A percentile compares a stretch with the other conserved stretches of the same genome.
These are phyloP conservation scores for Halcyon senegalensis DNA, from an alignment of 2,113 vertebrate genomes.

Conservation along the genomic window DNA sequence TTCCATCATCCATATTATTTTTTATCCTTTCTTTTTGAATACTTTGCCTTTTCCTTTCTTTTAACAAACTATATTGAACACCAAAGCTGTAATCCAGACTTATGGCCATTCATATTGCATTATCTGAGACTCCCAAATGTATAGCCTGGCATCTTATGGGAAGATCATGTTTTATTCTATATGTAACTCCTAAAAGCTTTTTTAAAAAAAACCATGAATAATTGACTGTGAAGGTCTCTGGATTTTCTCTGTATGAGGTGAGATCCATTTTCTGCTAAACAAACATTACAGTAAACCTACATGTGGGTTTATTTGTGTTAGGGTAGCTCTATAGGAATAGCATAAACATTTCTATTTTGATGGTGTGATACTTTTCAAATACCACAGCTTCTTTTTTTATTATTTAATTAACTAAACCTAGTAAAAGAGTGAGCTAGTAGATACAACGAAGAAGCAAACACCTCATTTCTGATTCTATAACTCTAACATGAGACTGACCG, in stretches of 20 bases:
- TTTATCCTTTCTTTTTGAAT: not conserved
- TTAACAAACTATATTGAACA: constrained; percentile 37
- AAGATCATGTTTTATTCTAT: constrained; percentile 77
- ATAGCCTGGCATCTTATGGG: constrained; percentile 69
- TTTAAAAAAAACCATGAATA: constrained; percentile 59
- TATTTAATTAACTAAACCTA: not conserved
- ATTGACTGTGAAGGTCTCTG: constrained; percentile 70
- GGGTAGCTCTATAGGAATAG: not conserved
- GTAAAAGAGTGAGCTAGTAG: not conserved
- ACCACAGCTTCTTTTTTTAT: not conserved
- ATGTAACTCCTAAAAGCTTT: constrained; percentile 78
- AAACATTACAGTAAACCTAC: constrained; percentile 3
- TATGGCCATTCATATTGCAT: constrained; percentile 68
- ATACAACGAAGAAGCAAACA: not conserved
- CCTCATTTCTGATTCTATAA: not conserved
- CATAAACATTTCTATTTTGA: not conserved
- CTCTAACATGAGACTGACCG: not conserved
- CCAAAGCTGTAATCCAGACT: constrained; percentile 38
- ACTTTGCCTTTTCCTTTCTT: not conserved
- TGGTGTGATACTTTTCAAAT: not conserved
- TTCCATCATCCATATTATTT: not conserved
- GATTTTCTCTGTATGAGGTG: constrained; percentile 60
- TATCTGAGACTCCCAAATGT: constrained; percentile 70
- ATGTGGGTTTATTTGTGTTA: constrained; percentile 30
- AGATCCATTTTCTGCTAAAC: constrained; percentile 48